phyloP scores from a whole-genome alignment of 2,888 invertebrate genomes.

The Athripsodes cinereus region DNA sequence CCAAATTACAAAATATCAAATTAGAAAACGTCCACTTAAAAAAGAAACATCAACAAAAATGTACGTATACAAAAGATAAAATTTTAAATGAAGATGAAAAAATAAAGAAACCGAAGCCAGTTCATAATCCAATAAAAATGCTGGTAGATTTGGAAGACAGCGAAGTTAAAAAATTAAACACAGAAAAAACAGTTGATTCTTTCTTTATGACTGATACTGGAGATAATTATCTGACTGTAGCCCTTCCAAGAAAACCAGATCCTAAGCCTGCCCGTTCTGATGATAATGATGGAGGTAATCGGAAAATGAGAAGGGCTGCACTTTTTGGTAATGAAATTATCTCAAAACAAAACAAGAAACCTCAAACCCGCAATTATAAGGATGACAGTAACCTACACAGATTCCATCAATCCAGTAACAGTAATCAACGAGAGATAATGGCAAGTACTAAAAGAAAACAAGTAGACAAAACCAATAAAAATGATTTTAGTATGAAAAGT shows the following conservation, averaged over 20 bases:
- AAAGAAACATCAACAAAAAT: no score
- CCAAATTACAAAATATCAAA: no score
- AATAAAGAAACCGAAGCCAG: neutral
- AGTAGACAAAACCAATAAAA: constrained; percentile 26
- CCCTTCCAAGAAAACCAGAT: constrained; percentile 43
- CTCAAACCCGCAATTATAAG: neutral
- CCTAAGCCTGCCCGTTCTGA: neutral
- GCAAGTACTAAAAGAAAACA: constrained; percentile 11
- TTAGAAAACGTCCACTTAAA: no score
- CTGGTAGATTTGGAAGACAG: constrained; percentile 18
- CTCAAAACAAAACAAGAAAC: constrained; percentile 19
- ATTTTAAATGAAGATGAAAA: neutral
- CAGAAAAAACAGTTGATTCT: constrained; percentile 41
- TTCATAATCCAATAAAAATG: constrained; percentile 8
- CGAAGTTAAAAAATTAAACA: constrained; percentile 17
- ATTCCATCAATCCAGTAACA: neutral
- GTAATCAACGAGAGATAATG: neutral
- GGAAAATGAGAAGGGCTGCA: constrained; percentile 42
- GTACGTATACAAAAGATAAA: no score
- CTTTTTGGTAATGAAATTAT: constrained; percentile 41
- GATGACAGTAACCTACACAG: neutral
- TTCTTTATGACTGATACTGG: constrained; percentile 46
- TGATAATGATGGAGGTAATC: constrained; percentile 31
- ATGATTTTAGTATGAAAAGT: constrained; percentile 7
- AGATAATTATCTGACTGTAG: constrained; percentile 44